Base-by-base conservation (phyloP, 2,888 invertebrate species). In the Agapostemon virescens region DNA sequence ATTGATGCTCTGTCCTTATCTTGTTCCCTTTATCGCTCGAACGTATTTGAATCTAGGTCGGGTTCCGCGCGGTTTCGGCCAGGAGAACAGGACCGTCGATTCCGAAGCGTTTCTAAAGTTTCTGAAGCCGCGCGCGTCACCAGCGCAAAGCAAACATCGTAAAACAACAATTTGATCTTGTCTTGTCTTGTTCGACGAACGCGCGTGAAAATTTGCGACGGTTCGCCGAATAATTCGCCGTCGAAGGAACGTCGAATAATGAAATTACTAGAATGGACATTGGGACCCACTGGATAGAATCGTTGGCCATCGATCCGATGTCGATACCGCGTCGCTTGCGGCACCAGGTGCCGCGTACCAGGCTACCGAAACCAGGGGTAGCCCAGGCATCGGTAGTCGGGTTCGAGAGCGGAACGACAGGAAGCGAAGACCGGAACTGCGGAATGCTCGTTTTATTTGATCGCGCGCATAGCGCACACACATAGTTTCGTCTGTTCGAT, bases 1-100 rank as follows among this genome's bases (percentile, higher is more conserved):
- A 42, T 82, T 92, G 4, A 69, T 92, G 9, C 84, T 90, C 0
- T 91, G 90, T 42, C 92, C 91, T 0, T 85, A 86, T 69, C 86
- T 91, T 1, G 86, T 87, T 0, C 87, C 88, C 23, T 82, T 79
- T 7, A 72, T 90, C 2, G 80, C 86, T n/a, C 87, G 88, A 71
- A 85, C 90, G 20, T 84, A 90, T 76, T 78, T 91, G 17, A 91
- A 91, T 77, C 74, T 91, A 2, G 91, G 91, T 6, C 88, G 91
- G 45, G 68, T 67, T 26, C 23, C 74, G n/a, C 78, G 84, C 36
- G 15, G 13, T 33, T 13, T 36, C n/a, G n/a, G 5, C 4, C 69
- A 3, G 42, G 2, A 69, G 84, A 23, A 68, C 64, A 17, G 52
- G n/a, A 76, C 23, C 55, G 85, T 86, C 38, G 45, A 70, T 2